Evolutionary conservation across 2,888 invertebrate genomes (phyloP), one percentile per base, ranked within the genome.

Genomic region (Coecobrya sp.): DNA sequence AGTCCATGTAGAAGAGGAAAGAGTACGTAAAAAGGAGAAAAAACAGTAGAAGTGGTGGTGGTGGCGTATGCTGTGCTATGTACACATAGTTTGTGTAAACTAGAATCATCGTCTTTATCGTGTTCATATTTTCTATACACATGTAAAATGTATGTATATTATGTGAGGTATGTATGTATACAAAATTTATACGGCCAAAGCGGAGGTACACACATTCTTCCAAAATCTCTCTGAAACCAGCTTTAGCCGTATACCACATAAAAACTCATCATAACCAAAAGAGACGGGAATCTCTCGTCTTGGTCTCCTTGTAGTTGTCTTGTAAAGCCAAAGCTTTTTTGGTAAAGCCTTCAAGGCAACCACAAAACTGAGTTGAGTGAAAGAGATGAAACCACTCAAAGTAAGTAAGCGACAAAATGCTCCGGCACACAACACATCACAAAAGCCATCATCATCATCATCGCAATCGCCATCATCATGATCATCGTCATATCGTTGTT

Each of bases 361-460:
- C 91, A 91, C 91, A 87, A 91, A 86, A 87, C 91, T 81, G 91
- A 86, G 86, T 79, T 86, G 79, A 91, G 91, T 91, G 86, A 91
- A 91, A 91, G 91, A 91, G 91, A 91, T 87, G 92, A 87, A 92
- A 92, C 92, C 92, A 92, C 92, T 92, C 92, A 92, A 92, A 92
- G 92, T 92, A 92, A 92, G 92, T 92, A 92, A 92, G 92, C 92
- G 92, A 92, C 92, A 92, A 92, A 92, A 89, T 89, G 92, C 92
- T 92, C 89, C 89, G 92, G 89, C 89, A 92, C 84, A 92, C 89
- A 89, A 85, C 92, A 89, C 92, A 92, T 87, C 87, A 92, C 84
- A 88, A 85, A 89, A 92, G 86, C 92, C 79, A 89, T 84, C 86
- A 76, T 86, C 91, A 76, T 82, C 62, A 76, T 82, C 82, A 82